Percentiles rank a stretch among this genome's conserved stretches.
These are phyloP conservation scores for Xenopus laevis DNA, from an alignment of 2,113 vertebrate species.

Conservation along the genomic window DNA sequence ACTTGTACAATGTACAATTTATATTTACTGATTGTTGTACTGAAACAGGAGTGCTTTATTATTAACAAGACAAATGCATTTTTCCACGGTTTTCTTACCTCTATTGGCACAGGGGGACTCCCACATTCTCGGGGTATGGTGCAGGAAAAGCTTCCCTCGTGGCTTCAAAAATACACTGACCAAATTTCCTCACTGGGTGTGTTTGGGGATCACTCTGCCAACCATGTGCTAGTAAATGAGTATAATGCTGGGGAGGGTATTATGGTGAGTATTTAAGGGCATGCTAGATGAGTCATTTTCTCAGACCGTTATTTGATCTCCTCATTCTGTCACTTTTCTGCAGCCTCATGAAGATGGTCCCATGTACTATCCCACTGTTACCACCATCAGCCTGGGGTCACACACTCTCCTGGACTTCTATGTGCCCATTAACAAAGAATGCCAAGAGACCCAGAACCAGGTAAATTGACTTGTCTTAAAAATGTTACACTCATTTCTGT, in stretches of 20 bases:
- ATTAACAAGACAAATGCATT: too few species aligned
- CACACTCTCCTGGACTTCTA: slow-evolving; percentile 84
- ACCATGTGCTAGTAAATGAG: slow-evolving; percentile 87
- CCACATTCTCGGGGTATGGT: slow-evolving; percentile 82
- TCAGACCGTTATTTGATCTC: neutral
- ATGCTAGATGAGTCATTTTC: too few species aligned
- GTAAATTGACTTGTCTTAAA: slow-evolving; percentile 26
- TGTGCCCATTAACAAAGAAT: slow-evolving; percentile 56
- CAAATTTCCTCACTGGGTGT: slow-evolving; percentile 73
- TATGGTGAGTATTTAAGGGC: slow-evolving; percentile 63
- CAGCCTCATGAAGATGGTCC: slow-evolving; percentile 87
- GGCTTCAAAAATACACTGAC: slow-evolving; percentile 73
- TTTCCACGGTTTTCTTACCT: neutral
- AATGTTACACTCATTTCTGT: too few species aligned
- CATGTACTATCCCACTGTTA: slow-evolving; percentile 83
- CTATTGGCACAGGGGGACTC: slow-evolving; percentile 67
- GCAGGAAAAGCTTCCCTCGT: slow-evolving; percentile 74
- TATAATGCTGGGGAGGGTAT: slow-evolving; percentile 83
- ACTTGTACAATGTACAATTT: too few species aligned
- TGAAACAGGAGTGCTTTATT: too few species aligned
- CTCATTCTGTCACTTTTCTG: neutral
- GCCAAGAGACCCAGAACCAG: slow-evolving; percentile 41
- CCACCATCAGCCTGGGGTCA: slow-evolving; percentile 84
- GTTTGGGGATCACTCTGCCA: slow-evolving; percentile 75
- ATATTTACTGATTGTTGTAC: too few species aligned